Evolutionary conservation across 2,113 vertebrate genomes (phyloP).

Genomic region (Leptocoma aspasia): DNA sequence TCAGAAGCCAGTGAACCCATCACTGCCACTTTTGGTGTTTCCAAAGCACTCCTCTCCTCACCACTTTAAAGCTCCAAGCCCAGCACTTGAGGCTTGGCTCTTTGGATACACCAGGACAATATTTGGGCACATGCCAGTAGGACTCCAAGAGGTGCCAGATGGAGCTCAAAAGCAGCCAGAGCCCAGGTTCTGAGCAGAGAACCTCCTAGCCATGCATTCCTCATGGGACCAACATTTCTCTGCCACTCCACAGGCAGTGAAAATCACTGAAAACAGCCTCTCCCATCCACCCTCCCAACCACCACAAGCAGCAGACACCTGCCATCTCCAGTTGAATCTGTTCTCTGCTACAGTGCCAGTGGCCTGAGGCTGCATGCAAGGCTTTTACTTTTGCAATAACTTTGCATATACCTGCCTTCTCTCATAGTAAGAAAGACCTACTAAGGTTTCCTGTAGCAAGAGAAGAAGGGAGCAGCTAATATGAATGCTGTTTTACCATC

Average conservation of each 20-base stretch:
- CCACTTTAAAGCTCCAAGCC: neutral
- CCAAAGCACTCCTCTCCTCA: neutral
- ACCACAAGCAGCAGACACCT: neutral
- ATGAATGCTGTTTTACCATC: neutral
- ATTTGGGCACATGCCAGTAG: rapidly evolving
- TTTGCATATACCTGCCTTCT: too few relatives aligned
- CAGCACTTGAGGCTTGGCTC: neutral
- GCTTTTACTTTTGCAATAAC: neutral
- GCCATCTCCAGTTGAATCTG: rapidly evolving
- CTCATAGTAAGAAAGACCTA: neutral
- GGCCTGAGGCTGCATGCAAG: neutral
- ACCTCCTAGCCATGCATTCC: neutral
- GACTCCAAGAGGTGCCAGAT: neutral
- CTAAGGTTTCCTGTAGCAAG: neutral
- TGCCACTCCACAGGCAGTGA: neutral
- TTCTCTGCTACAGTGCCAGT: neutral
- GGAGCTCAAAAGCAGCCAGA: neutral
- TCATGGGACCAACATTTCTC: neutral
- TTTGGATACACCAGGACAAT: neutral
- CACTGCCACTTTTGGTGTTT: neutral
- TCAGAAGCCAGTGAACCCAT: neutral
- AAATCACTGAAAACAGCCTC: neutral
- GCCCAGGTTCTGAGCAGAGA: neutral
- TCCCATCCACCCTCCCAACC: neutral
- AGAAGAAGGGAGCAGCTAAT: neutral